Evolutionary conservation across 2,113 vertebrate genomes (phyloP).

Genomic region (Cochlearius cochlearius): DNA sequence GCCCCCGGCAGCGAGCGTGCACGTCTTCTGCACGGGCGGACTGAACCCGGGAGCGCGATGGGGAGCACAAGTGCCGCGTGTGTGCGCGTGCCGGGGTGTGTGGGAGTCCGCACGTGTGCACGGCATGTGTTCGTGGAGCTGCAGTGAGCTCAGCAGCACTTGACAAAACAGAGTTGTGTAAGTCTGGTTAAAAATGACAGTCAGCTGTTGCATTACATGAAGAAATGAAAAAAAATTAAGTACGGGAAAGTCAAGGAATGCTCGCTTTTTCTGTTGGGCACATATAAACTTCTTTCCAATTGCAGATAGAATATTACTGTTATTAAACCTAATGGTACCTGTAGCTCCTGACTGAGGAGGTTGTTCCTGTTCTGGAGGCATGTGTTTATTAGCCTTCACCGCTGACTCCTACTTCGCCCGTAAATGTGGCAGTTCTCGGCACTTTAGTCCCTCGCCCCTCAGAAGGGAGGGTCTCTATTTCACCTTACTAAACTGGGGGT

Average conservation of each 20-base stretch:
- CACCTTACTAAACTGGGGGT: background rate
- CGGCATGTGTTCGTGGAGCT: background rate
- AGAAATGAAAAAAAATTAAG: background rate
- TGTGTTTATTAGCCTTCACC: background rate
- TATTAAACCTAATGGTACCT: background rate
- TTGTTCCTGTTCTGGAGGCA: background rate
- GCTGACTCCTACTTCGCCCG: background rate
- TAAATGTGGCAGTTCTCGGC: background rate
- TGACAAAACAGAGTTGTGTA: background rate
- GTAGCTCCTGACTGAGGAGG: background rate
- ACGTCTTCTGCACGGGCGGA: background rate
- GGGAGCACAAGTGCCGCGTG: background rate
- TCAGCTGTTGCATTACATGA: background rate
- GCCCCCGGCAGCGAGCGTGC: accelerated
- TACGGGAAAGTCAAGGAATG: background rate
- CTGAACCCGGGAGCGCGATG: background rate
- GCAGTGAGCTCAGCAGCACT: background rate
- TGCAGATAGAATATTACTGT: background rate
- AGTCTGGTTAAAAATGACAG: background rate
- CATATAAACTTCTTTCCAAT: background rate
- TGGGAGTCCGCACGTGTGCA: slow-evolving; percentile 43
- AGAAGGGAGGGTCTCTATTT: background rate
- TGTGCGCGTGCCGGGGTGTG: background rate
- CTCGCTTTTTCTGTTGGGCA: background rate
- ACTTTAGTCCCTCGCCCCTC: background rate